Evolutionary conservation across 2,113 vertebrate genomes (phyloP).

Genomic region (Ancistrus triradiatus): DNA sequence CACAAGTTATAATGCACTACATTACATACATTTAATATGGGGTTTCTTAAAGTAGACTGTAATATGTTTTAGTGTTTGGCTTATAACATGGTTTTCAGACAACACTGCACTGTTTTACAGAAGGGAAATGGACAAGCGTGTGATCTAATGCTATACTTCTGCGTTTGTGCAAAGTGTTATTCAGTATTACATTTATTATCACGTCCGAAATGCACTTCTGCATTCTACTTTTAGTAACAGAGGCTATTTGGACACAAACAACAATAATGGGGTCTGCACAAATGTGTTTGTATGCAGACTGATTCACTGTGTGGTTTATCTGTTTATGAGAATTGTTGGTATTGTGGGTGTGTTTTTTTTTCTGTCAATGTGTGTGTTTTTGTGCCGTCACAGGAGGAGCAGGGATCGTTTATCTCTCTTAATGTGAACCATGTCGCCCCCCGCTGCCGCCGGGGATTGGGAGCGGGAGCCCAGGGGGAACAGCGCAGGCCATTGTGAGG

Average conservation of each 20-base stretch:
- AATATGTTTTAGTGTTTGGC: too few species aligned
- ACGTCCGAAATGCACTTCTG: too few species aligned
- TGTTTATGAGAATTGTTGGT: not conserved
- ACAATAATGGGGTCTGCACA: not conserved
- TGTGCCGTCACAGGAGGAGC: slow-evolving; percentile 38
- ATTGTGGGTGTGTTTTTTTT: not conserved
- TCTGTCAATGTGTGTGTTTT: not conserved
- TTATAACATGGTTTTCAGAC: too few species aligned
- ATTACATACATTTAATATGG: too few species aligned
- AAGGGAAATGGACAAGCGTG: too few species aligned
- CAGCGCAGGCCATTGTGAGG: slow-evolving; percentile 39
- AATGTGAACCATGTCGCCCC: slow-evolving; percentile 38
- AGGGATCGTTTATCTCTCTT: slow-evolving; percentile 44
- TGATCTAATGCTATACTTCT: too few species aligned
- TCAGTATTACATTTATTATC: too few species aligned
- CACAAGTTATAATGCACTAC: too few species aligned
- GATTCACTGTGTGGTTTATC: not conserved
- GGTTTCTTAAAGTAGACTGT: too few species aligned
- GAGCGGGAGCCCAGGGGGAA: slow-evolving; percentile 16
- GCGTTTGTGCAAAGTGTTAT: too few species aligned
- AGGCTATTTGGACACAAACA: not conserved
- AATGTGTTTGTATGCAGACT: not conserved
- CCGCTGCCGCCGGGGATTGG: slow-evolving; percentile 14
- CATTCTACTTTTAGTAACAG: not conserved
- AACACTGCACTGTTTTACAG: too few species aligned